Conservation (phyloP, 2,113 vertebrate species). For the Donacobius atricapilla region DNA sequence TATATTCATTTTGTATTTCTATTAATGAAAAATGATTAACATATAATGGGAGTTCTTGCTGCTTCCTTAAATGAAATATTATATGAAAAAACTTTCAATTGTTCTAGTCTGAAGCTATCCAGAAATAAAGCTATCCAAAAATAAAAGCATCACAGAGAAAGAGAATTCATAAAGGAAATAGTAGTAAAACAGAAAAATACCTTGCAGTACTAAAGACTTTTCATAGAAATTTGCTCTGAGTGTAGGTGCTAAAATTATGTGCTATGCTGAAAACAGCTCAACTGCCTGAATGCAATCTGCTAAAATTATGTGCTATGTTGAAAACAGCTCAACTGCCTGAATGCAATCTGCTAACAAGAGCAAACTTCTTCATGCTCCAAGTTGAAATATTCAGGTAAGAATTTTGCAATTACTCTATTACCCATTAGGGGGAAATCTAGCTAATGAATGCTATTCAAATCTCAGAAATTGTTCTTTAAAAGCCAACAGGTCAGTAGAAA, state of each 20-base stretch:
- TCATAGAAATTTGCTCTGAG: background rate
- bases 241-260: background rate
- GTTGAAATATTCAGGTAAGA: background rate
- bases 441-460: background rate
- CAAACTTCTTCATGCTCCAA: background rate
- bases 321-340: background rate
- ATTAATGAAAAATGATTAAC: background rate
- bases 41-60: background rate
- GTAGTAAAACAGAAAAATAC: background rate
- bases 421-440: background rate
- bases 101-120: background rate
- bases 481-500: background rate
- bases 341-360: background rate
- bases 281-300: background rate
- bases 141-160: background rate
- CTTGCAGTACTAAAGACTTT: background rate
- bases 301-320: background rate
- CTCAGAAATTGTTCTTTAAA: background rate
- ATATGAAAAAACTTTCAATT: background rate
- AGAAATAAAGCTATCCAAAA: background rate
- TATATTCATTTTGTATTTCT: background rate
- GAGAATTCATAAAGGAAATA: background rate
- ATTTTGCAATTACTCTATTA: background rate
- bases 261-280: background rate
- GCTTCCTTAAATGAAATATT: background rate